Percentiles rank a stretch among this genome's conserved stretches.
Conservation (phyloP, 2,797 vertebrate species). For the Octomys mimax region DNA sequence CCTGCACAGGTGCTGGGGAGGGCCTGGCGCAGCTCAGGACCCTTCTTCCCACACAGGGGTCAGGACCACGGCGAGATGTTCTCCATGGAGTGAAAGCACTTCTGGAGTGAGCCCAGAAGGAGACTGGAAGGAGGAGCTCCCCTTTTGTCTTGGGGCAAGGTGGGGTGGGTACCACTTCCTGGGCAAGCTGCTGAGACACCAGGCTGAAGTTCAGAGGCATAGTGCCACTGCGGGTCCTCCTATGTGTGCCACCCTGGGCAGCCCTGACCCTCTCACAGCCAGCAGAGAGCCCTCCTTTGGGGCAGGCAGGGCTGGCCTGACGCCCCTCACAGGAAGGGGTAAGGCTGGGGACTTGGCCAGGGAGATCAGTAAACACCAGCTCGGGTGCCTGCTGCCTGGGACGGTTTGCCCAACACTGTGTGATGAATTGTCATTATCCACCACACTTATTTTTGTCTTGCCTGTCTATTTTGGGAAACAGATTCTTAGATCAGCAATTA, state of each 20-base stretch:
- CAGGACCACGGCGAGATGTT: not conserved
- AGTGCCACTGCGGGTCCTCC: fast-evolving
- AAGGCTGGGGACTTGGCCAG: fast-evolving
- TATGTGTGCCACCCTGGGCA: not conserved
- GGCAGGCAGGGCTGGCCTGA: fast-evolving
- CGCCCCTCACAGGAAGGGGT: too few species aligned
- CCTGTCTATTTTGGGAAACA: constrained; percentile 75
- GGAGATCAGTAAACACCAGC: fast-evolving
- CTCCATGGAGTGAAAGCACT: not conserved
- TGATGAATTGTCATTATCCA: not conserved
- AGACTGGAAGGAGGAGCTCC: fast-evolving
- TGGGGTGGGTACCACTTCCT: not conserved
- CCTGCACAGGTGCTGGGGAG: too few species aligned
- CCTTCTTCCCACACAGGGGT: not conserved
- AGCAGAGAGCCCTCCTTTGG: too few species aligned
- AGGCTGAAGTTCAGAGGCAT: not conserved
- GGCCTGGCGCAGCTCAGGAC: not conserved
- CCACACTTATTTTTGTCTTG: constrained; percentile 69
- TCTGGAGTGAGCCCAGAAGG: not conserved
- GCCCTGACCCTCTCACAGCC: fast-evolving
- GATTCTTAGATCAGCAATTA: constrained; percentile 79
- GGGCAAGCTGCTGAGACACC: not conserved
- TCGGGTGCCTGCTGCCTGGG: too few species aligned
- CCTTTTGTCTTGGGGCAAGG: not conserved
- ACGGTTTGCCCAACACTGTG: not conserved